Conservation (phyloP, 2,797 vertebrate species). For the Spizella passerina region DNA sequence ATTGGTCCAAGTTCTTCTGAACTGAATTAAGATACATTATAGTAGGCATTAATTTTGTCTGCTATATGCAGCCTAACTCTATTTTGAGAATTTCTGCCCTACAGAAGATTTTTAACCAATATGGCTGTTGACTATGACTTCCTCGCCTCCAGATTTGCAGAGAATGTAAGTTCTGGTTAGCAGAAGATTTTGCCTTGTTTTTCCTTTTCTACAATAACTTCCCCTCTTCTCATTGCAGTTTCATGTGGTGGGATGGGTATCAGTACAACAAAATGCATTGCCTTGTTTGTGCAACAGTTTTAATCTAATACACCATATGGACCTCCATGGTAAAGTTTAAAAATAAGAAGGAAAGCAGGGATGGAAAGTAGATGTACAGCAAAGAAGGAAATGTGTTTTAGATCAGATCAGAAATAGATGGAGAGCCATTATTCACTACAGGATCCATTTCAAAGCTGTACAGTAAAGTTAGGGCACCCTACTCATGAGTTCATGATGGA, state of each 20-base stretch:
- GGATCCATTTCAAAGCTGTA: constrained; percentile 41
- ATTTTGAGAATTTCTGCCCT: not conserved
- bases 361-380: not conserved
- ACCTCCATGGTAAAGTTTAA: not conserved
- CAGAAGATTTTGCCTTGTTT: not conserved
- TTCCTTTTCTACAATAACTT: not conserved
- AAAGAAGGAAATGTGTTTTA: constrained; percentile 42
- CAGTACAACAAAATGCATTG: not conserved
- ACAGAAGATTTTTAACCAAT: not conserved
- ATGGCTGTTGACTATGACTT: not conserved
- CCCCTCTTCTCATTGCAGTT: not conserved
- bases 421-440: constrained; percentile 10
- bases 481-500: constrained; percentile 32
- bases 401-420: constrained; percentile 45
- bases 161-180: not conserved
- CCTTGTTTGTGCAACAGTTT: not conserved
- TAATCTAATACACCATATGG: not conserved
- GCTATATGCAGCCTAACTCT: not conserved
- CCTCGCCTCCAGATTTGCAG: not conserved
- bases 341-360: constrained; percentile 14
- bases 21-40: not conserved
- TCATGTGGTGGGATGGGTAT: not conserved
- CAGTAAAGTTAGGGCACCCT: constrained; percentile 5
- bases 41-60: not conserved
- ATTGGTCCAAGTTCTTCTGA: not conserved